Conservation (phyloP, 64 coral and sea anemone species). For the Dendrophyllia cribrosa region DNA sequence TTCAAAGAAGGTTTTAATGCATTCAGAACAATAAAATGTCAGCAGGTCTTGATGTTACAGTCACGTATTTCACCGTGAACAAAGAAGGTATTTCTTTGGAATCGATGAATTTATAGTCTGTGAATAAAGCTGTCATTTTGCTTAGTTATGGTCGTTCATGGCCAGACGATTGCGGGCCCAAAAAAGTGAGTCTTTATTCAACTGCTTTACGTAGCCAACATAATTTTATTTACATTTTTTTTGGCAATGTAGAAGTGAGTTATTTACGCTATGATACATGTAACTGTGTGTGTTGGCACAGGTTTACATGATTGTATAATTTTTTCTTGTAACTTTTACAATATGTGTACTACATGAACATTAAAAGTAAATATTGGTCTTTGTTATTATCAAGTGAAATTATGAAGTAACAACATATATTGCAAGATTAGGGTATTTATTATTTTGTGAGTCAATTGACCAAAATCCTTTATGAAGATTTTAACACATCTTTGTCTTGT, state of each 20-base stretch:
- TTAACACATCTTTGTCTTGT: too few species aligned
- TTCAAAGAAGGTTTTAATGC: not conserved
- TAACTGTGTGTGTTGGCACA: too few species aligned
- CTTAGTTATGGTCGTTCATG: slow-evolving; percentile 34
- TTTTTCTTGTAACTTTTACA: not conserved
- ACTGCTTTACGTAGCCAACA: not conserved
- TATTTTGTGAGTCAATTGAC: too few species aligned
- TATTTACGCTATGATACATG: not conserved
- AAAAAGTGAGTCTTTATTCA: slow-evolving; percentile 14
- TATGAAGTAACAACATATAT: too few species aligned
- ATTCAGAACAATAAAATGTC: not conserved
- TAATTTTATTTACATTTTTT: too few species aligned
- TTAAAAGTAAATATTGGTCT: too few species aligned
- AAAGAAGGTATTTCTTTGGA: not conserved
- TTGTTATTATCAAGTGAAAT: too few species aligned
- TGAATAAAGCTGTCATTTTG: not conserved
- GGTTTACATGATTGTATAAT: too few species aligned
- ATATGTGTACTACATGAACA: not conserved
- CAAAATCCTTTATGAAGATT: too few species aligned
- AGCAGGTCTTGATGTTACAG: not conserved
- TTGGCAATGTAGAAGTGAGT: not conserved
- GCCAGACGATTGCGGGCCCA: not conserved
- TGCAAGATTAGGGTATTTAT: too few species aligned
- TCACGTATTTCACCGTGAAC: not conserved
- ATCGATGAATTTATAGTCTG: not conserved